phyloP scores from a whole-genome alignment of 1,140 invertebrate species.

The Diprion similis region DNA sequence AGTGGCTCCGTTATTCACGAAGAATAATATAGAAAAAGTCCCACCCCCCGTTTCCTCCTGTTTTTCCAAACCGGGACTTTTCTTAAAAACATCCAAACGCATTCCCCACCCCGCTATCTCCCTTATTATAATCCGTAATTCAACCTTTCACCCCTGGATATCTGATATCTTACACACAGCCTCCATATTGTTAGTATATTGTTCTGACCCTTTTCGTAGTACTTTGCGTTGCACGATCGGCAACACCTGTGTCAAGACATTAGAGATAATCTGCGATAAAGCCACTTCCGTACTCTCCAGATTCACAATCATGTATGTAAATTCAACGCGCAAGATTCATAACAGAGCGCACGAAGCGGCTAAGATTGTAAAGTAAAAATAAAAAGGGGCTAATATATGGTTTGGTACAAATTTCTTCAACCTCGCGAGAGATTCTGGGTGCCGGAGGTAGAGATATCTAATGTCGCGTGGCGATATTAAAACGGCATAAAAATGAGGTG shows the following conservation, averaged over 20 bases:
- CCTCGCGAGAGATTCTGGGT: neutral
- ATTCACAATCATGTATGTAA: neutral
- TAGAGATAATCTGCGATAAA: too few species aligned
- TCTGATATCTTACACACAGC: too few species aligned
- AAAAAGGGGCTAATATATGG: conserved; percentile 6
- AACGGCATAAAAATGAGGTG: conserved; percentile 63
- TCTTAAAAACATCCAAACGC: neutral
- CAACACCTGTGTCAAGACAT: neutral
- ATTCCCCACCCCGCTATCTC: too few species aligned
- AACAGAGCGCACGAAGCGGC: conserved; percentile 17
- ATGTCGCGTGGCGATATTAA: conserved; percentile 62
- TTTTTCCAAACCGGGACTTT: neutral
- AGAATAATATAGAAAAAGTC: conserved; percentile 57
- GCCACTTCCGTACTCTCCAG: neutral
- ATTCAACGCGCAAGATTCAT: neutral
- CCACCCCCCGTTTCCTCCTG: conserved; percentile 20
- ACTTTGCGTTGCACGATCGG: too few species aligned
- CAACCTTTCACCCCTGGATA: too few species aligned
- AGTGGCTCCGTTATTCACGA: conserved; percentile 61
- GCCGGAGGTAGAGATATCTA: conserved; percentile 50
- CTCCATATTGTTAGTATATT: too few species aligned
- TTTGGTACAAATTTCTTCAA: neutral
- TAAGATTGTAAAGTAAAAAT: conserved; percentile 22
- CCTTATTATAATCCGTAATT: too few species aligned
- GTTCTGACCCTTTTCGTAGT: too few species aligned